Evolutionary conservation across 2,113 vertebrate species (phyloP), one percentile per base, ranked within the genome.

Genomic region (Cacatua alba): DNA sequence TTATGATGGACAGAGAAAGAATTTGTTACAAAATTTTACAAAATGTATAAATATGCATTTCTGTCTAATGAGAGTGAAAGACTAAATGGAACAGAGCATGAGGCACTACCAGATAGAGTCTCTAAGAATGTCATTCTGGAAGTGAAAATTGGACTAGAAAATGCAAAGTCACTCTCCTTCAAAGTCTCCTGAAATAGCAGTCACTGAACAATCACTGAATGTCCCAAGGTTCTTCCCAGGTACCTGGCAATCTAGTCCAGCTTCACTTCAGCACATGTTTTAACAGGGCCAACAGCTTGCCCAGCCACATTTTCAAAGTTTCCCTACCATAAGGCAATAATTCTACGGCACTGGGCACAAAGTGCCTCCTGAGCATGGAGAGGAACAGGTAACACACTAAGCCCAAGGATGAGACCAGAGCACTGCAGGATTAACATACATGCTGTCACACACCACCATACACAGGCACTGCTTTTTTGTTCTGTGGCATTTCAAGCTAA

Each of bases 311-410:
- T 78, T 86, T 41, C 79, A 33, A 25, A 49, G 60, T 2, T 44
- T 37, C 76, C 60, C 85, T 43, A 44, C 39, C 9, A 2, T 4
- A 46, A 92, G 59, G 55, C 43, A 71, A 19, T 21, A 7, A 46
- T 37, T 49, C 55, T 33, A 29, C 5, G 77, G 81, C 48, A 51
- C 48, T 4, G 53, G 87, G 76, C 53, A 63, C 37, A 28, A 65
- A 76, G 52, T 3, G 23, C 3, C 48, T 44, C 52, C 55, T 0
- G 25, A 11, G 60, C 25, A 9, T 0, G 0, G 37, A 4, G n/a
- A 74, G 46, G 76, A 41, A 44, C 85, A 29, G 2, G 23, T 33
- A n/a, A 49, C 12, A 17, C 25, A 11, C 20, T 13, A 51, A 95
- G 71, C 70, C 76, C 48, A 53, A 12, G 82, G 49, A 63, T 15